phyloP scores from a whole-genome alignment of 2,797 vertebrate species.

The Pygocentrus nattereri region DNA sequence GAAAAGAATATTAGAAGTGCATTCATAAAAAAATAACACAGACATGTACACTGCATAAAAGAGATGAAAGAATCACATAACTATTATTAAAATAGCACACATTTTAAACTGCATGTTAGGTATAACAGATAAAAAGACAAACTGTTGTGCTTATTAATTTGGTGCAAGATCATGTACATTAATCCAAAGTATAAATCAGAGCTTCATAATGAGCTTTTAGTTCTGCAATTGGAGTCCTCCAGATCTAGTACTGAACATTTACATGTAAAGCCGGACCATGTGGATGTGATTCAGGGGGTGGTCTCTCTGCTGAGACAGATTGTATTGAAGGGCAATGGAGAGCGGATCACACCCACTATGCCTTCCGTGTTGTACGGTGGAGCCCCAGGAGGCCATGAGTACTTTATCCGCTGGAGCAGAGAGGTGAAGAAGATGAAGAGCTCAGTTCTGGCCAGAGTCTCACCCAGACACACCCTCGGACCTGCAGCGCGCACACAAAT shows the following conservation, averaged over 20 bases:
- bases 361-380: constrained; percentile 33
- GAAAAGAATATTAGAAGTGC: too few species aligned
- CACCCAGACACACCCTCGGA: background rate
- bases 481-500: constrained; percentile 21
- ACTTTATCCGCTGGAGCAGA: constrained; percentile 48
- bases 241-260: background rate
- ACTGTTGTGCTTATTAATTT: too few species aligned
- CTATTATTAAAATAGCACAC: too few species aligned
- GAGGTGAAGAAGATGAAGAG: constrained; percentile 54
- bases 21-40: too few species aligned
- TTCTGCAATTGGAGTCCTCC: too few species aligned
- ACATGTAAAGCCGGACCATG: background rate
- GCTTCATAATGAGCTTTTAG: too few species aligned
- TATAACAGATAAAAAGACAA: too few species aligned
- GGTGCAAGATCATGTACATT: too few species aligned
- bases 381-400: background rate
- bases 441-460: constrained; percentile 53
- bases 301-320: constrained; percentile 40
- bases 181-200: too few species aligned
- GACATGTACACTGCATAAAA: too few species aligned
- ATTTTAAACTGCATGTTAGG: too few species aligned
- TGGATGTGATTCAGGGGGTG: background rate
- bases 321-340: constrained; percentile 41
- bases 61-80: too few species aligned
- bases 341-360: constrained; percentile 20